Conservation (phyloP, 2,113 vertebrate genomes). For the Nyctereutes procyonoides region DNA sequence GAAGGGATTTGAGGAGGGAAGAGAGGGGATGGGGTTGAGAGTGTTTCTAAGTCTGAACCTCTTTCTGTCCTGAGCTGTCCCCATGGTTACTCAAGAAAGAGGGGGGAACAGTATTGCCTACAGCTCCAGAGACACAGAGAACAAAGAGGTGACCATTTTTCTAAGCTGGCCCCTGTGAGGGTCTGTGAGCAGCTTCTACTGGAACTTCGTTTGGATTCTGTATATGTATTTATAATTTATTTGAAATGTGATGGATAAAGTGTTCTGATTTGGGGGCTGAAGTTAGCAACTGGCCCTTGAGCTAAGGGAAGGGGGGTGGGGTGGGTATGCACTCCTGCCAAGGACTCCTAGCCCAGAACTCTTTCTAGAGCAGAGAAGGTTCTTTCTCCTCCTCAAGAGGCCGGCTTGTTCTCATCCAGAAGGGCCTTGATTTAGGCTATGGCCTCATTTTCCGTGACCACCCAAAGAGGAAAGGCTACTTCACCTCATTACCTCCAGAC, state of each 20-base stretch:
- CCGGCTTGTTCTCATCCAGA: constrained; percentile 12
- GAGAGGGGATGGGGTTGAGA: background rate
- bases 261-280: constrained; percentile 51
- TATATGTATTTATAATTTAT: constrained; percentile 77
- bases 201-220: constrained; percentile 70
- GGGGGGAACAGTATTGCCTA: constrained; percentile 19
- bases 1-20: constrained; percentile 21
- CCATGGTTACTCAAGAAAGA: constrained; percentile 43
- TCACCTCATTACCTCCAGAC: constrained; percentile 63
- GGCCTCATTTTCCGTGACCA: background rate
- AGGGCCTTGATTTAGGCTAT: constrained; percentile 34
- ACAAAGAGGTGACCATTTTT: constrained; percentile 64
- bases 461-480: constrained; percentile 54
- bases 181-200: constrained; percentile 68
- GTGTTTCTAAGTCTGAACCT: constrained; percentile 54
- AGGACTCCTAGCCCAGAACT: background rate
- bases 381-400: constrained; percentile 43
- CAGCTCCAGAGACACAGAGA: constrained; percentile 32
- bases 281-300: constrained; percentile 56
- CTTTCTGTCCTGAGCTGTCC: constrained; percentile 59
- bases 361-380: background rate
- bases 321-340: background rate
- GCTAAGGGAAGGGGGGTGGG: background rate
- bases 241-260: constrained; percentile 71
- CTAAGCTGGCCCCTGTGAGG: constrained; percentile 46